phyloP scores from a whole-genome alignment of 2,888 invertebrate genomes.

The Mythimna impura region DNA sequence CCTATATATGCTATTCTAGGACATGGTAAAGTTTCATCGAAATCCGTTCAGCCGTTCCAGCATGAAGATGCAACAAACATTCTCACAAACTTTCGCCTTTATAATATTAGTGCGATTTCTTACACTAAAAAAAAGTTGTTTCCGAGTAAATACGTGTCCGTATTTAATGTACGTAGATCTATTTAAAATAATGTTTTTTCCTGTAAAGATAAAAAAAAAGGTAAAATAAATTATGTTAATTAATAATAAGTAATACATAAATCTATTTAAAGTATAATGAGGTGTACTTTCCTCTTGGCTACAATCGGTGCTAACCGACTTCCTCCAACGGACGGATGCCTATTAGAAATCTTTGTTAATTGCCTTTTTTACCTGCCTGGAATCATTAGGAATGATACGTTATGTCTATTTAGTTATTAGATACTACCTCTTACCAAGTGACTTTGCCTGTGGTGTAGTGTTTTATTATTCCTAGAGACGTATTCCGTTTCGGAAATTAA shows the following conservation, averaged over 20 bases:
- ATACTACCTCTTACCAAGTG: neutral
- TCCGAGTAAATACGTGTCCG: neutral
- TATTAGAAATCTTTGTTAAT: slow-evolving; percentile 37
- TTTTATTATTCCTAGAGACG: neutral
- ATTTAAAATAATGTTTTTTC: slow-evolving; percentile 9
- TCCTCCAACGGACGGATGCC: slow-evolving; percentile 42
- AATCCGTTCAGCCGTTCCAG: no score
- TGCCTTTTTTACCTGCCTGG: neutral
- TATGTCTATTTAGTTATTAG: neutral
- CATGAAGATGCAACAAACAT: no score
- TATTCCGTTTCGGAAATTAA: no score
- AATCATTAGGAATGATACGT: slow-evolving; percentile 11
- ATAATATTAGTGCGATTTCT: no score
- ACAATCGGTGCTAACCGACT: slow-evolving; percentile 15
- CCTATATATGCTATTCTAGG: no score
- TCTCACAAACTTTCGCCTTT: no score
- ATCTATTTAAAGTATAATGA: slow-evolving; percentile 24
- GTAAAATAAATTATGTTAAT: slow-evolving; percentile 1
- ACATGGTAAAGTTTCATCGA: no score
- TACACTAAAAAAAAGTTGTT: no score
- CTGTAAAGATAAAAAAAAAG: slow-evolving; percentile 7
- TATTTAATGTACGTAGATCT: neutral
- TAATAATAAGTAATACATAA: neutral
- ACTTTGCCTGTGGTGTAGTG: neutral
- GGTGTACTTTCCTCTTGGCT: slow-evolving; percentile 33